Percentiles rank a stretch among this genome's conserved stretches.
Conservation (phyloP, 92 coral and sea anemone genomes). For the Zoanthus sociatus region DNA sequence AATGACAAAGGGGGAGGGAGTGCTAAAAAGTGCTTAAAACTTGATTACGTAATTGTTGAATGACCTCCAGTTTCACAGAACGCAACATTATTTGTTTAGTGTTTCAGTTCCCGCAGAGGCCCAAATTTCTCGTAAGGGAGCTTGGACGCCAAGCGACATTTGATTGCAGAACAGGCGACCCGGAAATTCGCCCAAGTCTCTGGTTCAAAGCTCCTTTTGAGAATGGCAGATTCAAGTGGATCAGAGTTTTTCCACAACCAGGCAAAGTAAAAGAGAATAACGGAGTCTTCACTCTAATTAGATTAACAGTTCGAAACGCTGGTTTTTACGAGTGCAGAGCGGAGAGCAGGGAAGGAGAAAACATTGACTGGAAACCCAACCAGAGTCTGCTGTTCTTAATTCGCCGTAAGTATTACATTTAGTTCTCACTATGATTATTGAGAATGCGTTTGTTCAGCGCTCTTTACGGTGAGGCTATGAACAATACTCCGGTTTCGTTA, state of each 20-base stretch:
- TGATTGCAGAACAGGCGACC: slow-evolving; percentile 31
- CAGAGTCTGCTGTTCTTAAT: slow-evolving; percentile 18
- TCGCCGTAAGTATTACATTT: neutral
- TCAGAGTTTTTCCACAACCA: neutral
- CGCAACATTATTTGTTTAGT: neutral
- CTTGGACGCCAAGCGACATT: neutral
- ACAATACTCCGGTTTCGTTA: too few relatives aligned
- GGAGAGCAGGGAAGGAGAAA: slow-evolving; percentile 4
- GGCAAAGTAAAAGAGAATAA: slow-evolving; percentile 17
- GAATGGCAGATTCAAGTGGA: neutral
- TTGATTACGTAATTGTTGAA: too few relatives aligned
- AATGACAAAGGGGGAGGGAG: too few relatives aligned
- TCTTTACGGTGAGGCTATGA: too few relatives aligned
- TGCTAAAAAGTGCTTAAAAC: too few relatives aligned
- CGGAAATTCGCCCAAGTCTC: slow-evolving; percentile 22
- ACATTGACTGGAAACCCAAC: slow-evolving; percentile 7
- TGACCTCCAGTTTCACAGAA: neutral
- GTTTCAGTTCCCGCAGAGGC: slow-evolving; percentile 29
- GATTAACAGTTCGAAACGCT: neutral
- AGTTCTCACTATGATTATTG: neutral
- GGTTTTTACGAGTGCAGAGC: slow-evolving; percentile 42
- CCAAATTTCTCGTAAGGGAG: slow-evolving; percentile 23
- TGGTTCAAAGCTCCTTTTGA: slow-evolving; percentile 2
- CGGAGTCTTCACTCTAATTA: slow-evolving; percentile 20
- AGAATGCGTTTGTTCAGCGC: neutral